Conservation (phyloP, 2,113 vertebrate genomes). For the Xiphophorus maculatus region DNA sequence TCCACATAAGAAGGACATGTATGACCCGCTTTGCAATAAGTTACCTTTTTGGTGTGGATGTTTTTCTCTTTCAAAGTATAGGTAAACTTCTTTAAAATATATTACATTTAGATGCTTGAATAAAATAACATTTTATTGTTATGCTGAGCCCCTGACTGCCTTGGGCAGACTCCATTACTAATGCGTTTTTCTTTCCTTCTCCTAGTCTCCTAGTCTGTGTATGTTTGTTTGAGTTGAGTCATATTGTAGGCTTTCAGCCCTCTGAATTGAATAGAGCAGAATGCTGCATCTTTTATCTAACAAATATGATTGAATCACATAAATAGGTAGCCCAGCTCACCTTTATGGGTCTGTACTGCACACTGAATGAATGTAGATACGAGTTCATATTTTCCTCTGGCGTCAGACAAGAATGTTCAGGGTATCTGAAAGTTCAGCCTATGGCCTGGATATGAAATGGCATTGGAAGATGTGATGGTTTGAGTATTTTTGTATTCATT, state of each 20-base stretch:
- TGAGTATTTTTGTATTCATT: neutral
- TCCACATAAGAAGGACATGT: conserved; percentile 27
- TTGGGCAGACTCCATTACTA: conserved; percentile 35
- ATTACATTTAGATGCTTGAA: conserved; percentile 16
- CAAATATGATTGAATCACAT: conserved; percentile 67
- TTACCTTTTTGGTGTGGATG: conserved; percentile 1
- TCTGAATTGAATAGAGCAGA: conserved; percentile 51
- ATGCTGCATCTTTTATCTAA: conserved; percentile 50
- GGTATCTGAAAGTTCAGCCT: conserved; percentile 17
- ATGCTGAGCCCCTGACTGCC: conserved; percentile 33
- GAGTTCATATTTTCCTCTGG: conserved; percentile 18
- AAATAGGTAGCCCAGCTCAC: conserved; percentile 50
- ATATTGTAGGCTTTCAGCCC: conserved; percentile 33
- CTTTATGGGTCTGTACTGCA: conserved; percentile 15
- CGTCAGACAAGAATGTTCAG: conserved; percentile 19
- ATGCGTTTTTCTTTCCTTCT: conserved; percentile 28
- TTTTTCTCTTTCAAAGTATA: neutral
- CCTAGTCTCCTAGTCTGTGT: conserved; percentile 12
- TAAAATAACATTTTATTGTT: conserved; percentile 28
- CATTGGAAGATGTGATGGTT: conserved; percentile 24
- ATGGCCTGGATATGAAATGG: conserved; percentile 27
- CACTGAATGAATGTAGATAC: conserved; percentile 2
- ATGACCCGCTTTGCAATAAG: conserved; percentile 10
- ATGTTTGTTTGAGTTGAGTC: conserved; percentile 44
- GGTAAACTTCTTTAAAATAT: conserved; percentile 6